Conservation (phyloP, 2,797 vertebrate genomes). For the Octomys mimax region DNA sequence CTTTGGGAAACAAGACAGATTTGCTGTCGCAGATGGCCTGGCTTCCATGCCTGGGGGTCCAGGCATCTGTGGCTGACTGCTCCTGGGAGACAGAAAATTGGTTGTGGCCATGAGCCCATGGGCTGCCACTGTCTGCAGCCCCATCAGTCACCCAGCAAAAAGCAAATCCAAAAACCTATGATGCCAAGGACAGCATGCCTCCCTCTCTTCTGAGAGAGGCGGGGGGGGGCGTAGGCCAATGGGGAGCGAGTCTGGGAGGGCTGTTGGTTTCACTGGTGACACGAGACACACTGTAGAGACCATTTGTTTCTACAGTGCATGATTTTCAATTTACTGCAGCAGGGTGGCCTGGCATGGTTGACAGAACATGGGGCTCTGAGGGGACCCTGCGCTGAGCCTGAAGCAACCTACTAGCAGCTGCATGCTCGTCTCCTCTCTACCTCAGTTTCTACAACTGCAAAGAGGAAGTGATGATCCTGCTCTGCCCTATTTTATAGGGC, state of each 20-base stretch:
- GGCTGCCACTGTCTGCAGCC: background rate
- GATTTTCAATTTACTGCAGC: background rate
- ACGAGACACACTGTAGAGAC: background rate
- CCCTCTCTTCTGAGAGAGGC: background rate
- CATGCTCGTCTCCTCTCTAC: background rate
- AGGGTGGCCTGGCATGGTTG: background rate
- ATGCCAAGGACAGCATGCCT: background rate
- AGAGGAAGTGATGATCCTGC: background rate
- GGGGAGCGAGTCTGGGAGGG: background rate
- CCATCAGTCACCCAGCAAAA: background rate
- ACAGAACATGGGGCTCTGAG: background rate
- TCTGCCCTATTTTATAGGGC: background rate
- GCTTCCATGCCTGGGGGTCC: background rate
- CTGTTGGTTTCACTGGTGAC: background rate
- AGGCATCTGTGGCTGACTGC: background rate
- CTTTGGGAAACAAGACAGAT: constrained; percentile 85
- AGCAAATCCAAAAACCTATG: background rate
- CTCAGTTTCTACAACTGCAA: background rate
- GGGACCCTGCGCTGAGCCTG: background rate
- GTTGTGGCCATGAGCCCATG: background rate
- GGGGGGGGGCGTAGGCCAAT: background rate
- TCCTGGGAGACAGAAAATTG: background rate
- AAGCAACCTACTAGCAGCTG: fast-evolving
- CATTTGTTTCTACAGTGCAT: fast-evolving
- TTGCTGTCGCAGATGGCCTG: fast-evolving